Conservation (phyloP, 2,888 invertebrate genomes). For the Lasioglossum zephyrum region DNA sequence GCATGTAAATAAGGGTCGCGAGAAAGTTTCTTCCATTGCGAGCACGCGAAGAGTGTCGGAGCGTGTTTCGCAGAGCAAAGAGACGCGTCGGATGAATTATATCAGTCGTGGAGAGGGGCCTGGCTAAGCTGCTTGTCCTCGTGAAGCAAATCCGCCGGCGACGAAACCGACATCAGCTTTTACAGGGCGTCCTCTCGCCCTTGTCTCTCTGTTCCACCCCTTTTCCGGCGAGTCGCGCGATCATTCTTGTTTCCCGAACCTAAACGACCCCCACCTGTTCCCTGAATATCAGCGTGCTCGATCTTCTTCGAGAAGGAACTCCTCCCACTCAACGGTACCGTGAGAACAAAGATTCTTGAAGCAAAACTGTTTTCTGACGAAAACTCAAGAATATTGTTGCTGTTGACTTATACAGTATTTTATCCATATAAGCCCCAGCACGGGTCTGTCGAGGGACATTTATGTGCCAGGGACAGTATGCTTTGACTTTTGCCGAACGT, state of each 20-base stretch:
- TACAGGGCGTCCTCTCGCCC: constrained; percentile 33
- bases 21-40: constrained; percentile 59
- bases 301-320: neutral
- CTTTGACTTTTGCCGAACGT: too few species aligned
- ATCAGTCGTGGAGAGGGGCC: constrained; percentile 60
- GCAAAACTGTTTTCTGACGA: too few species aligned
- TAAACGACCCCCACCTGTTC: constrained; percentile 37
- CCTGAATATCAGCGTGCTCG: neutral
- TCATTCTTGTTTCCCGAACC: constrained; percentile 61
- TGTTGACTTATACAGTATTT: too few species aligned
- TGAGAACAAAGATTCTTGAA: too few species aligned
- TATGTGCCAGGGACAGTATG: too few species aligned
- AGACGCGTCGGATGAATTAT: constrained; percentile 72
- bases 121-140: constrained; percentile 75
- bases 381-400: too few species aligned
- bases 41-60: constrained; percentile 51
- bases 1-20: constrained; percentile 73
- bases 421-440: too few species aligned
- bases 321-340: too few species aligned
- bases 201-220: constrained; percentile 15
- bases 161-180: constrained; percentile 60
- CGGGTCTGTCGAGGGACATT: too few species aligned
- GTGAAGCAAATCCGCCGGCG: constrained; percentile 64
- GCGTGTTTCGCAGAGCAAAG: constrained; percentile 44
- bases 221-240: constrained; percentile 60